Evolutionary conservation across 2,113 vertebrate genomes (phyloP).

Genomic region (Cyanoliseus patagonus): DNA sequence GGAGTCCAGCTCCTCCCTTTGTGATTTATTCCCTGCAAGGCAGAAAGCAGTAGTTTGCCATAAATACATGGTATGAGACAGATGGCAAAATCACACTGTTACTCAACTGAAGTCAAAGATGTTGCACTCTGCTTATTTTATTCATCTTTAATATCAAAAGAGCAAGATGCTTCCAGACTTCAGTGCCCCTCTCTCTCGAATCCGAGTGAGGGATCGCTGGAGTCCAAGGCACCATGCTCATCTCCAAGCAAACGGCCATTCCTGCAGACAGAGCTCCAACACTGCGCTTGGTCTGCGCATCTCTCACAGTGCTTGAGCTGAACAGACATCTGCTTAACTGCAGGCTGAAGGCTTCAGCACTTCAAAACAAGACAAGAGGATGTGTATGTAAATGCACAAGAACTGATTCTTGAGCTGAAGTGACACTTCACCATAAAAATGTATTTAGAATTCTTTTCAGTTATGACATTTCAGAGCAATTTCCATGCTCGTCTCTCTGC

Average conservation of each 20-base stretch:
- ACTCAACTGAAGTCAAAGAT: neutral
- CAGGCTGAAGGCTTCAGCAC: neutral
- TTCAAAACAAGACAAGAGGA: neutral
- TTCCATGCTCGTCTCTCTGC: neutral
- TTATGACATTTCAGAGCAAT: neutral
- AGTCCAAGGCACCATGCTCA: neutral
- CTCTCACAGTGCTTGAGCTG: neutral
- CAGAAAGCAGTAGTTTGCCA: neutral
- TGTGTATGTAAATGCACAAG: fast-evolving
- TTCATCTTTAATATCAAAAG: neutral
- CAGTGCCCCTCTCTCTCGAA: neutral
- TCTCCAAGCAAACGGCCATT: neutral
- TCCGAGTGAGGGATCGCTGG: neutral
- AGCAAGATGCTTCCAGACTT: neutral
- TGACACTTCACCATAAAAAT: neutral
- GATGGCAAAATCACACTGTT: neutral
- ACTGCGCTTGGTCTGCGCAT: neutral
- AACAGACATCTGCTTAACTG: neutral
- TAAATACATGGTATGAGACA: fast-evolving
- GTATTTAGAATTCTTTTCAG: neutral
- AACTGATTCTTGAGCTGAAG: neutral
- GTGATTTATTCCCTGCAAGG: conserved; percentile 96
- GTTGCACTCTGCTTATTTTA: neutral
- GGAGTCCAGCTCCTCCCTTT: conserved; percentile 99
- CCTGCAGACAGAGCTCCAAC: fast-evolving